Evolutionary conservation across 2,113 vertebrate species (phyloP).

Genomic region (Rattus norvegicus): GRCr8 NC_086020.1:62392001-62392500

Average conservation of each 20-base stretch:
- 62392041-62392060: background rate
- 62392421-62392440: slow-evolving; percentile 27
- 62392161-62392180: background rate
- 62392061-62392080: background rate
- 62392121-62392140: background rate
- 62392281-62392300: background rate
- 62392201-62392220: background rate
- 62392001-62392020: background rate
- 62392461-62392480: slow-evolving; percentile 12
- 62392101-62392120: background rate
- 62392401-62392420: slow-evolving; percentile 19
- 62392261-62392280: background rate
- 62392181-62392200: background rate
- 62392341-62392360: background rate
- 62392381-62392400: background rate
- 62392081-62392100: background rate
- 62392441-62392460: background rate
- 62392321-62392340: background rate
- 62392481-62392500: slow-evolving; percentile 38
- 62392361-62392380: background rate
- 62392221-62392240: no score
- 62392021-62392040: background rate
- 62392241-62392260: no score
- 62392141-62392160: background rate
- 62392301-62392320: background rate